A percentile compares a stretch with the other conserved stretches of the same genome.
These are phyloP conservation scores for Micrasema minimum DNA, from an alignment of 1,140 invertebrate species.

Conservation along the genomic window DNA sequence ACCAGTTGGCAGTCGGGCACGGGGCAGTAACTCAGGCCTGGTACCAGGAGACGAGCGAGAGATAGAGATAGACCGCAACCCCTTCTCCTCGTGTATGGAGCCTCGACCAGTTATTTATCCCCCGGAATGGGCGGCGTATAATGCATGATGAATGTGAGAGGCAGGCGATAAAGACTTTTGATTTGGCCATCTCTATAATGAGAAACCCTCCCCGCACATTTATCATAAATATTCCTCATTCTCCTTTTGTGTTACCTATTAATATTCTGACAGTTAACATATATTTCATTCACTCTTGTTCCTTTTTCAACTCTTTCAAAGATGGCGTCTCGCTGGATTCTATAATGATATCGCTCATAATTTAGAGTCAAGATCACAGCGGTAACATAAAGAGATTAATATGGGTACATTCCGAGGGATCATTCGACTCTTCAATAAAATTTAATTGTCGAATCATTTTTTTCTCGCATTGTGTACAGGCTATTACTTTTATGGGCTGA, in stretches of 20 bases:
- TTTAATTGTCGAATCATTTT: constrained; percentile 52
- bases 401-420: constrained; percentile 50
- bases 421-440: constrained; percentile 51
- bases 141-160: constrained; percentile 51
- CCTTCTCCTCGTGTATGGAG: not conserved
- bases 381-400: constrained; percentile 53
- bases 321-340: constrained; percentile 50
- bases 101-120: constrained; percentile 36
- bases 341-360: constrained; percentile 55
- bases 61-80: constrained; percentile 10
- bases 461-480: constrained; percentile 42
- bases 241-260: constrained; percentile 54
- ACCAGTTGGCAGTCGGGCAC: too few species aligned
- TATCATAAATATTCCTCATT: constrained; percentile 51
- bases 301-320: constrained; percentile 49
- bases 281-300: constrained; percentile 53
- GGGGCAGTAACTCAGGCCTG: constrained; percentile 17
- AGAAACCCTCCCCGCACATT: constrained; percentile 54
- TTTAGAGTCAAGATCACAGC: constrained; percentile 53
- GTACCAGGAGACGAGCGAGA: constrained; percentile 14
- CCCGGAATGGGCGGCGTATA: constrained; percentile 48
- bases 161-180: constrained; percentile 53
- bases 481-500: constrained; percentile 41
- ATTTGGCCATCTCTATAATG: constrained; percentile 54
- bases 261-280: constrained; percentile 54